Conservation (phyloP, 2,888 invertebrate genomes). For the Ochropleura plecta region DNA sequence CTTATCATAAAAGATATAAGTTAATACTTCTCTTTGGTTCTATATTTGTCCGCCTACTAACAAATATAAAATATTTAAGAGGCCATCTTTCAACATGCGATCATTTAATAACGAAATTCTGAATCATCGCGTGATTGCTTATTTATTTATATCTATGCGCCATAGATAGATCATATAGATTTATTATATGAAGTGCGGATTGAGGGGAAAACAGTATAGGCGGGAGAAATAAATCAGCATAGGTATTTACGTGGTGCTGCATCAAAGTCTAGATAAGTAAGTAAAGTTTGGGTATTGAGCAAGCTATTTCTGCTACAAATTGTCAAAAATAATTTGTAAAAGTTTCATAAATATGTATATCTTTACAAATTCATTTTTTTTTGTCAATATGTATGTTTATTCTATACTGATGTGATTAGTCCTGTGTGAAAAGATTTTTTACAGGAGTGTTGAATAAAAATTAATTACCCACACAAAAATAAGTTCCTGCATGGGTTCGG, state of each 20-base stretch:
- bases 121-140: background rate
- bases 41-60: slow-evolving; percentile 1
- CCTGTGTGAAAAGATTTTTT: no score
- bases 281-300: background rate
- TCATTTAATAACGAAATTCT: background rate
- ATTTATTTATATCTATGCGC: background rate
- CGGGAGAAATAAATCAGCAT: background rate
- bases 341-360: no score
- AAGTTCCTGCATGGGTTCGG: background rate
- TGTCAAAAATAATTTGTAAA: no score
- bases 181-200: slow-evolving; percentile 4
- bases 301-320: background rate
- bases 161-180: slow-evolving; percentile 11
- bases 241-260: background rate
- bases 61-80: slow-evolving; percentile 24
- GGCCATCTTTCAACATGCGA: slow-evolving; percentile 1
- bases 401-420: no score
- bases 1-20: background rate
- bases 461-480: background rate
- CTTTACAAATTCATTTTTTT: no score
- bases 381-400: no score
- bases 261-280: background rate
- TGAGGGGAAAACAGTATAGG: no score
- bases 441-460: background rate
- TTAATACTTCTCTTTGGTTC: slow-evolving; percentile 7